Evolutionary conservation across 2,113 vertebrate genomes (phyloP).

Genomic region (sheep (Ovis aries)): ARS-UI_Ramb_v3.0 NC_056058.1:48957001-48957500

Average conservation of each 20-base stretch:
- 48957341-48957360: slow-evolving; percentile 33
- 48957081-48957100: slow-evolving; percentile 70
- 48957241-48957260: slow-evolving; percentile 41
- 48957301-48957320: background rate
- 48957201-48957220: slow-evolving; percentile 35
- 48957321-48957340: slow-evolving; percentile 20
- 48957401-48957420: slow-evolving; percentile 1
- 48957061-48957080: slow-evolving; percentile 71
- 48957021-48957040: slow-evolving; percentile 73
- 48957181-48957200: slow-evolving; percentile 15
- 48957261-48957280: slow-evolving; percentile 44
- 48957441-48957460: slow-evolving; percentile 32
- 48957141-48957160: slow-evolving; percentile 50
- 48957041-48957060: slow-evolving; percentile 72
- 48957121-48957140: slow-evolving; percentile 51
- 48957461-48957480: slow-evolving; percentile 12
- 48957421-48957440: slow-evolving; percentile 22
- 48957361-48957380: slow-evolving; percentile 19
- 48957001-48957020: slow-evolving; percentile 64
- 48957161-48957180: slow-evolving; percentile 55
- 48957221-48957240: slow-evolving; percentile 32
- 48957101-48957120: slow-evolving; percentile 60
- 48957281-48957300: slow-evolving; percentile 20
- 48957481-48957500: slow-evolving; percentile 13
- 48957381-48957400: background rate